Base-by-base conservation (phyloP, 2,888 invertebrate species). In the Bombylius discolor region DNA sequence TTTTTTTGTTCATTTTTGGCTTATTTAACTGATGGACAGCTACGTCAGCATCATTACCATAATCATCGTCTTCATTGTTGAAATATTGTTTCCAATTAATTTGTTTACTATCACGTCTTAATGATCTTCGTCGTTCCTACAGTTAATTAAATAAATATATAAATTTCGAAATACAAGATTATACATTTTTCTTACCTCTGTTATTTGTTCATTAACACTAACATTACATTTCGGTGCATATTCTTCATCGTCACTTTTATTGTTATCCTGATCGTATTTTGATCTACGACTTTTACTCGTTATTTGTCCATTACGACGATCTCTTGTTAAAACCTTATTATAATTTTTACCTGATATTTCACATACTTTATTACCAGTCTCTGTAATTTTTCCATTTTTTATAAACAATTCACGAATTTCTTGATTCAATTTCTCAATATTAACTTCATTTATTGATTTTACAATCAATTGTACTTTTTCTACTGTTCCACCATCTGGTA, bases 81-180 rank as follows among this genome's bases (percentile, higher is more conserved):
- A 55, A 55, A 39, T 50, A 55, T 55, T 46, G 51, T 47, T 55
- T 51, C 7, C 51, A 42, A 39, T 51, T 6, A 45, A n/a, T 50
- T n/a, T n/a, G 4, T 32, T 51, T 50, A 44, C 51, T 50, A 34
- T 55, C 55, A 31, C 50, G 45, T 13, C 55, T 49, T 12, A 55
- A 36, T n/a, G 55, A 55, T 31, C 31, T 47, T 39, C 50, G 9
- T 23, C 55, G 14, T 13, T 55, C 39, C 47, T 33, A 47, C 5
- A 42, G 4, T 8, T 6, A 36, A 36, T 36, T 36, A 36, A 8
- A 36, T 36, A 36, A 8, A 36, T 36, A 36, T 36, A 36, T 36
- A 36, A 8, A 36, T 36, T 23, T 23, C 23, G 23, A 23, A 23
- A 23, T 23, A 23, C 23, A 23, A 23, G 23, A 23, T 23, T 23